A percentile compares a stretch with the other conserved stretches of the same genome.
Evolutionary conservation across 2,888 invertebrate species (phyloP).

Genomic region (Ferrisia virgata): DNA sequence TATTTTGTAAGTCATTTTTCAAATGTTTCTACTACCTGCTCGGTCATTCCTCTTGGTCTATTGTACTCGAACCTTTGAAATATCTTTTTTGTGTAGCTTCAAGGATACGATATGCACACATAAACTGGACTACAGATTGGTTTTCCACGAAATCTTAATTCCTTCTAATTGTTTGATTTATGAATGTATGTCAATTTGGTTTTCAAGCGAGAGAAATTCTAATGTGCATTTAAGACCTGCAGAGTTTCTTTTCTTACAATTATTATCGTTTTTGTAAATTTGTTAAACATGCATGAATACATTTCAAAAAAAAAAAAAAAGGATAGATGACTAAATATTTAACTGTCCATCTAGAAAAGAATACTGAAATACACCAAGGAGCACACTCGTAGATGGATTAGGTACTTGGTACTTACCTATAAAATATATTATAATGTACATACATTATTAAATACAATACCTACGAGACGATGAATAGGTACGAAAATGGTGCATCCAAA

Average conservation of each 20-base stretch:
- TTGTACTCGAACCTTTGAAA: background rate
- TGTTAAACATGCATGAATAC: background rate
- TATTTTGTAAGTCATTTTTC: background rate
- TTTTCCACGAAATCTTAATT: background rate
- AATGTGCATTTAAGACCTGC: background rate
- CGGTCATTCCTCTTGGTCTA: conserved; percentile 19
- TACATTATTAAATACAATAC: too few relatives aligned
- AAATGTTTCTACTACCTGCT: background rate
- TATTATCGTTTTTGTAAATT: background rate
- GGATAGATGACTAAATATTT: too few relatives aligned
- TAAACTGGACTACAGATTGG: background rate
- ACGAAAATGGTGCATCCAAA: too few relatives aligned
- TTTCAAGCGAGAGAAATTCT: background rate
- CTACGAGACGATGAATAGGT: too few relatives aligned
- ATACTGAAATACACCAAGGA: too few relatives aligned
- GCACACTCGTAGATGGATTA: too few relatives aligned
- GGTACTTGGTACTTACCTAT: too few relatives aligned
- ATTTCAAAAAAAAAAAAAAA: background rate
- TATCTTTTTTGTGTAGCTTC: background rate
- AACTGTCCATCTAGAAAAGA: too few relatives aligned
- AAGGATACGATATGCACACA: background rate
- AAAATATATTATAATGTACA: too few relatives aligned
- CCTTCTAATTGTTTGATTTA: background rate
- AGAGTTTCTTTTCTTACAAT: background rate
- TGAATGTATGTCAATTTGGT: background rate